These are phyloP conservation scores for Esox niger DNA, from an alignment of 2,113 vertebrate genomes.

Conservation along the genomic window DNA sequence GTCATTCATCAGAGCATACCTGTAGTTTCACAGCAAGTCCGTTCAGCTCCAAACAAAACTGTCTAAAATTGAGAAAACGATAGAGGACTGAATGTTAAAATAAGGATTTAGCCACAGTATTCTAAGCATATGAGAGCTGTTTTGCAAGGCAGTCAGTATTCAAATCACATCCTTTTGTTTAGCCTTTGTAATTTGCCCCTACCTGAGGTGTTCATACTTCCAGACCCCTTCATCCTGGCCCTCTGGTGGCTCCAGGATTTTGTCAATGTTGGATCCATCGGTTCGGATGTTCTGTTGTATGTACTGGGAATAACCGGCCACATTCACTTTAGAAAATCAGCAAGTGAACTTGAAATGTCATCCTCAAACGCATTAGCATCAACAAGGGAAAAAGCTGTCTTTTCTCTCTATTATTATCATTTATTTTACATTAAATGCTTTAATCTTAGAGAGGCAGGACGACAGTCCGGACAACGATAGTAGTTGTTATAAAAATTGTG, in stretches of 20 bases:
- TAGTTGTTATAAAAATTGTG: no score
- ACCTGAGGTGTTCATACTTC: slow-evolving; percentile 93
- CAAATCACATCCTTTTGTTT: no score
- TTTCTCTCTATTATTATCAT: no score
- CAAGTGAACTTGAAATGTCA: neutral
- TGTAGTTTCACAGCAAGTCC: slow-evolving; percentile 90
- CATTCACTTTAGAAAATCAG: neutral
- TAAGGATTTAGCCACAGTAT: no score
- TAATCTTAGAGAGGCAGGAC: no score
- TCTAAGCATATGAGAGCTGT: no score
- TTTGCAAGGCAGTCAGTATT: no score
- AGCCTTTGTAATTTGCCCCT: slow-evolving; percentile 10
- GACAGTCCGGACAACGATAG: no score
- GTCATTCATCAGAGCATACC: slow-evolving; percentile 61
- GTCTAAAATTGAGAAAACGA: slow-evolving; percentile 60
- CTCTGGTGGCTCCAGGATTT: slow-evolving; percentile 88
- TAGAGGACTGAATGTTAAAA: neutral
- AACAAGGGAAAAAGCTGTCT: no score
- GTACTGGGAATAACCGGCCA: slow-evolving; percentile 68
- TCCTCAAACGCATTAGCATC: no score
- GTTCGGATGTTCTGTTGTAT: slow-evolving; percentile 90
- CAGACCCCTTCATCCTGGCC: slow-evolving; percentile 91
- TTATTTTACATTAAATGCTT: no score
- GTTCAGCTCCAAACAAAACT: slow-evolving; percentile 90
- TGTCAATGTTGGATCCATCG: slow-evolving; percentile 89